Evolutionary conservation across 2,888 invertebrate species (phyloP).

Genomic region (Drosophila helvetica): DNA sequence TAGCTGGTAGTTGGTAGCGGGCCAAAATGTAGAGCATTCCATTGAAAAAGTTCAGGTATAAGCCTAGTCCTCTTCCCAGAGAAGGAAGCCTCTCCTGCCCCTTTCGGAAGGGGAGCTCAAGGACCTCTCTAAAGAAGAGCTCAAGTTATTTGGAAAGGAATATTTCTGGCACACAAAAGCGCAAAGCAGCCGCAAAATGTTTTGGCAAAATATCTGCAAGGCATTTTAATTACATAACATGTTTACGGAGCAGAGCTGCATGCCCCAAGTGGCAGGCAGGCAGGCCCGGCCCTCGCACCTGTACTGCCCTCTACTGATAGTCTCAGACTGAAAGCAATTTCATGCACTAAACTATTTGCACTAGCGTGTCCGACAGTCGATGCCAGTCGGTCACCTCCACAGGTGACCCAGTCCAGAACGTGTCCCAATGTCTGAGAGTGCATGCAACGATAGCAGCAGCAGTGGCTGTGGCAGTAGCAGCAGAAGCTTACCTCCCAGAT

Average conservation of each 20-base stretch:
- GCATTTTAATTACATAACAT: slow-evolving; percentile 75
- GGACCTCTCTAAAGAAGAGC: slow-evolving; percentile 31
- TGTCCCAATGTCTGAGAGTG: slow-evolving; percentile 9
- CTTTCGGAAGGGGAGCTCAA: neutral
- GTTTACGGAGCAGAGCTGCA: slow-evolving; percentile 43
- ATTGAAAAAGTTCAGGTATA: slow-evolving; percentile 38
- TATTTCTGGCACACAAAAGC: slow-evolving; percentile 51
- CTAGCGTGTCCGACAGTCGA: slow-evolving; percentile 15
- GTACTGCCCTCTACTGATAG: slow-evolving; percentile 9
- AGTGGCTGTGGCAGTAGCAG: neutral
- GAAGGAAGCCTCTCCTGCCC: neutral
- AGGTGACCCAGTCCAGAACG: slow-evolving; percentile 7
- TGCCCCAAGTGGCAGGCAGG: too few relatives aligned
- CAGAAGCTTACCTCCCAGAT: slow-evolving; percentile 39
- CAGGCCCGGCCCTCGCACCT: too few relatives aligned
- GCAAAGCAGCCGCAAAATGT: slow-evolving; percentile 54
- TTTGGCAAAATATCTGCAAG: slow-evolving; percentile 57
- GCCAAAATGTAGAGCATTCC: slow-evolving; percentile 42
- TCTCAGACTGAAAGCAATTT: slow-evolving; percentile 46
- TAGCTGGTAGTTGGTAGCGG: slow-evolving; percentile 26
- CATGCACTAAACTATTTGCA: slow-evolving; percentile 40
- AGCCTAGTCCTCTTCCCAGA: neutral
- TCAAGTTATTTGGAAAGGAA: slow-evolving; percentile 49
- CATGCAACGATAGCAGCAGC: slow-evolving; percentile 9
- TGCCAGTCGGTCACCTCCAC: slow-evolving; percentile 33